Base-by-base conservation (phyloP, 2,113 vertebrate genomes). In the Litocranius walleri region DNA sequence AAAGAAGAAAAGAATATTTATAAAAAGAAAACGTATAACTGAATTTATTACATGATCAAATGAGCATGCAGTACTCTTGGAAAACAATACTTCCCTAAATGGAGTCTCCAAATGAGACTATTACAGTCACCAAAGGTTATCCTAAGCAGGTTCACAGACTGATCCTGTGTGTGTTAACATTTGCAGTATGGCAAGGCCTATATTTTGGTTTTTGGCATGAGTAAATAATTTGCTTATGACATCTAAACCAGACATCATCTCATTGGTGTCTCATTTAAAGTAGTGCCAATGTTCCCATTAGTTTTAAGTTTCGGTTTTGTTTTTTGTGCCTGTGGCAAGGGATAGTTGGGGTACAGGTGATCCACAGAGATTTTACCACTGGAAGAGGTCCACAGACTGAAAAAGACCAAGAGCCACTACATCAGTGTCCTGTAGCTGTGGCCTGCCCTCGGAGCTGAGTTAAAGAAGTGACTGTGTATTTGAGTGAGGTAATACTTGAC, bases 231-330 rank as follows among this genome's bases (percentile, higher is more conserved):
- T 27, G 21, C n/a, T 91, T 95, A 87, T 88, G 88, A 96, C 78
- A 94, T 94, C 96, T 93, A 98, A 97, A 96, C 88, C 43, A 97
- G 92, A 96, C 74, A 88, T 94, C 78, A 96, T 95, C 86, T 95
- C 80, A 91, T 64, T 96, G 71, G 61, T 50, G 21, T 97, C 71
- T 95, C 94, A 95, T 95, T 96, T 97, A 85, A 92, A 96, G 45
- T 88, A 92, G 64, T 92, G n/a, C 88, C 77, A 97, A 36, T 6
- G 11, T 96, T 96, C 74, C 81, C 59, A 97, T 97, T 90, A 88
- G 54, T 92, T 88, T 97, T 85, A 95, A 92, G n/a, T 96, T 92
- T 95, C 0, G 23, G 29, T 48, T 93, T 94, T 94, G 50, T 71
- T 92, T 96, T 88, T 27, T 54, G 89, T 62, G 67, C 90, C 71